Base-by-base conservation (phyloP, 2,888 invertebrate species). In the Clitarchus hookeri region DNA sequence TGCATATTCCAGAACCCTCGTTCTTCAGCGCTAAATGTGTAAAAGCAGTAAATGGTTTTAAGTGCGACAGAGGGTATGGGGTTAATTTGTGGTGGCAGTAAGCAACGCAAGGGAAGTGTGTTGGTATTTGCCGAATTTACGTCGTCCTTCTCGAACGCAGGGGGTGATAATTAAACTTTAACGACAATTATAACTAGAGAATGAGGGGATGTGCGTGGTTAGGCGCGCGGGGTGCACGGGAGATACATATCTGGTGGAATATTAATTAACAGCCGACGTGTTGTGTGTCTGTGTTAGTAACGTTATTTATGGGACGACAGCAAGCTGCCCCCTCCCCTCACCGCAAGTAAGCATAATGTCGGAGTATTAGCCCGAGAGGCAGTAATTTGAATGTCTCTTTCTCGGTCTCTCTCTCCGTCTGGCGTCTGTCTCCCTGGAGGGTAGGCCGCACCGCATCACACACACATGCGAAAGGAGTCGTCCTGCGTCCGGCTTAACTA, bases 181-280 rank as follows among this genome's bases (percentile, higher is more conserved):
- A 65, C 65, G 65, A 65, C 65, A 65, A 65, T 65, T 65, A 65
- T 23, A n/a, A 23, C 23, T n/a, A n/a, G 8, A 11, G 65, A n/a
- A n/a, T n/a, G 65, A 65, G n/a, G 65, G 65, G 6, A 8, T 48
- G 48, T 48, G 6, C 4, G 65, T 36, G 36, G 36, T 36, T 36
- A 4, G 36, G 36, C 4, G 36, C 4, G 23, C 0, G n/a, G 65
- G 65, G n/a, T 65, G n/a, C 36, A 36, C n/a, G 16, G 65, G 16
- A 65, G 65, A 65, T 65, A n/a, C n/a, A 65, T 65, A 65, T 65
- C 65, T 65, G 65, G 65, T 65, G 65, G 65, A n/a, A 65, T 65
- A 65, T 65, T 65, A 65, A 65, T 65, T 65, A 65, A 65, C 65
- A 65, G 23, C 19, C 23, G 65, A 65, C 65, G 65, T 65, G 19